A percentile compares a stretch with the other conserved stretches of the same genome.
These are phyloP conservation scores for Phasianus colchicus DNA, from an alignment of 2,113 vertebrate genomes.

Conservation along the genomic window DNA sequence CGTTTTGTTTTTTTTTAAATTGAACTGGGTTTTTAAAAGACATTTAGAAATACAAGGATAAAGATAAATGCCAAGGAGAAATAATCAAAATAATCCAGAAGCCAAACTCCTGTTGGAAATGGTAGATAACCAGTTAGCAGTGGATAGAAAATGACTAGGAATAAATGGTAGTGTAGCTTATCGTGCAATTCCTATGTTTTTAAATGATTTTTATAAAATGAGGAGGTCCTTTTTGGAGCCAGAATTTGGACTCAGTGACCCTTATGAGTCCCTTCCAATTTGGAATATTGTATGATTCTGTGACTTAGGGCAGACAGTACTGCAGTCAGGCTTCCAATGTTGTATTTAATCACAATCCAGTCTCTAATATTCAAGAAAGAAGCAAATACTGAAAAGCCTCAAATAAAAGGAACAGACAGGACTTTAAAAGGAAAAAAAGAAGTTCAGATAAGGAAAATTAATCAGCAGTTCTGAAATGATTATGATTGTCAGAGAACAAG, in stretches of 20 bases:
- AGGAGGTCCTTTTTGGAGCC: no score
- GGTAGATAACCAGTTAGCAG: no score
- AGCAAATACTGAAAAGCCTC: conserved; percentile 29
- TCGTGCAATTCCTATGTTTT: no score
- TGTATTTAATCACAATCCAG: conserved; percentile 40
- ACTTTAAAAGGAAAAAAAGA: not conserved
- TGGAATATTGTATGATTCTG: no score
- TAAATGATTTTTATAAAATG: no score
- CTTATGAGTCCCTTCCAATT: no score
- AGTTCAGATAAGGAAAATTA: not conserved
- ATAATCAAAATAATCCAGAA: no score
- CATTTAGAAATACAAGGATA: not conserved
- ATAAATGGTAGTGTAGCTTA: no score
- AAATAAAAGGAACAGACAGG: not conserved
- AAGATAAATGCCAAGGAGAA: not conserved
- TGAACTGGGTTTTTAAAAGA: not conserved
- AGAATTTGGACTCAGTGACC: no score
- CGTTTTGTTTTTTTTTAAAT: not conserved
- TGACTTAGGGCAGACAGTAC: conserved; percentile 16
- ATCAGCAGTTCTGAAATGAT: not conserved
- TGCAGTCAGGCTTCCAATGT: not conserved
- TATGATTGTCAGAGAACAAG: not conserved
- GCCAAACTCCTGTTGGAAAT: no score
- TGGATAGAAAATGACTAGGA: no score
- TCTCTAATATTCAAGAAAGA: not conserved